phyloP scores from a whole-genome alignment of 2,797 vertebrate genomes.

The Bucorvus abyssinicus region DNA sequence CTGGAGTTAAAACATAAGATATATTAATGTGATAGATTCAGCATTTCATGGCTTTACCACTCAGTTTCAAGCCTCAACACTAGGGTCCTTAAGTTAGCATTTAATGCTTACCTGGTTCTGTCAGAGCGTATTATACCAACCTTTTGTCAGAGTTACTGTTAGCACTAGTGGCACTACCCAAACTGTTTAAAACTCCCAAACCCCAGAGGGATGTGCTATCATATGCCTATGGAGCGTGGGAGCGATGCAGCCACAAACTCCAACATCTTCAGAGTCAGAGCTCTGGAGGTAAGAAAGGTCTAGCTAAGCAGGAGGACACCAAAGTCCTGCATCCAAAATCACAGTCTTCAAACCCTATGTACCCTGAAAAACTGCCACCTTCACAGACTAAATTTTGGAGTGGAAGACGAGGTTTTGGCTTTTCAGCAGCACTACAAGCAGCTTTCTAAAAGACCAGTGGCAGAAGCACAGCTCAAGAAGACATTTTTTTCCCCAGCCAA shows the following conservation, averaged over 20 bases:
- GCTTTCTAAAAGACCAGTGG: neutral
- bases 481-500: neutral
- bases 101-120: conserved; percentile 5
- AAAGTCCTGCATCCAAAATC: neutral
- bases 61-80: neutral
- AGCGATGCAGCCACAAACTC: neutral
- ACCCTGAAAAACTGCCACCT: neutral
- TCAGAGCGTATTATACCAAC: neutral
- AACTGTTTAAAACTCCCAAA: neutral
- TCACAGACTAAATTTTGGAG: neutral
- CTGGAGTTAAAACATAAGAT: neutral
- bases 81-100: neutral
- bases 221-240: neutral
- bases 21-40: neutral
- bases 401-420: neutral
- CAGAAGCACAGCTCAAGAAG: neutral
- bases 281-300: neutral
- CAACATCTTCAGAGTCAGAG: neutral
- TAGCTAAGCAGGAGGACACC: neutral
- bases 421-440: neutral
- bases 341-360: neutral
- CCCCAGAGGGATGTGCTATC: neutral
- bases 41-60: neutral
- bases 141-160: neutral
- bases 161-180: neutral